Evolutionary conservation across 2,888 invertebrate genomes (phyloP), one percentile per base, ranked within the genome.

Genomic region (Microplitis deprimator): DNA sequence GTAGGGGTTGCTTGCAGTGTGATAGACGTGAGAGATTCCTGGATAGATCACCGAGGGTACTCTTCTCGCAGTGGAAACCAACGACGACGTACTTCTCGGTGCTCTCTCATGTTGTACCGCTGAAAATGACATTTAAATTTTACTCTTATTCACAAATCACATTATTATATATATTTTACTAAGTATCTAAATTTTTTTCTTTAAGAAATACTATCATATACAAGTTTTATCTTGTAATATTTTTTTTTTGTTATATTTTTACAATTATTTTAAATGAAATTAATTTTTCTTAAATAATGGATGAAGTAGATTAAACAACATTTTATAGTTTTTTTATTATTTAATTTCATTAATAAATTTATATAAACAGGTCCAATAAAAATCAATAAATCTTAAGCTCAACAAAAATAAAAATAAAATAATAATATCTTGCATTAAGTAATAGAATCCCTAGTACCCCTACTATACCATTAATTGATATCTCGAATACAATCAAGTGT

Each of bases 81-180:
- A 83, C 7, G 87, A 85, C 73, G 88, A 86, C 73, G 87, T 85
- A 75, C 90, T 91, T 67, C 97, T 92, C 0, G 97, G 96, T 8
- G 97, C 96, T 80, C 97, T 91, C 90, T 97, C 97, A 89, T 97
- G 96, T 88, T 97, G 97, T 20, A 97, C 97, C 78, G 97, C 97
- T 97, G 92, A 81, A 85, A 85, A 80, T 81, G 82, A 84, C 81
- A 82, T 79, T 83, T 84, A 82, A 79, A 80, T 81, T 68, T 70
- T 64, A 65, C 79, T 78, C 73, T 70, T 72, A 77, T n/a, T 20
- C 7, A 29, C 38, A 59, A 67, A 17, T 50, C 50, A 50, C 50
- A 13, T 50, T 50, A 13, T 50, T 50, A 50, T 13, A 50, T 50
- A 3, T 50, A 50, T 13, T 8, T 13, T 29, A 29, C 29, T 4